These are phyloP conservation scores for Ephestia elutella DNA, from an alignment of 1,140 invertebrate genomes.

Conservation along the genomic window DNA sequence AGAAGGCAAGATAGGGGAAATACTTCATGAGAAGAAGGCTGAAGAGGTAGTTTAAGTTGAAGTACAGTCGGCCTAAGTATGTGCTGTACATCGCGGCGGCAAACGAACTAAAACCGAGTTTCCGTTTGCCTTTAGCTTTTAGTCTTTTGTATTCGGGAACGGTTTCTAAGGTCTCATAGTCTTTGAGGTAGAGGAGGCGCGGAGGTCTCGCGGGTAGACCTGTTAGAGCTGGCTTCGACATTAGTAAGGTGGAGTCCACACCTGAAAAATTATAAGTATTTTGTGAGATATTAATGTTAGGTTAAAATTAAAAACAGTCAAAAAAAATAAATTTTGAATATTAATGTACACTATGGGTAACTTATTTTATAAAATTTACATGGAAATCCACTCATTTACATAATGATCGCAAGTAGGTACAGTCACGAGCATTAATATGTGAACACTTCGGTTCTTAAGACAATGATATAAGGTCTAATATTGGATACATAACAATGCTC, in stretches of 20 bases:
- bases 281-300: too few relatives aligned
- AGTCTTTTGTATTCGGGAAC: conserved; percentile 42
- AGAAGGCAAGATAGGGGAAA: conserved; percentile 62
- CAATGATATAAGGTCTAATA: too few relatives aligned
- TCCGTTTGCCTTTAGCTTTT: conserved; percentile 30
- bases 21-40: conserved; percentile 54
- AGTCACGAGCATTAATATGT: too few relatives aligned
- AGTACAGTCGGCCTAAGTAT: conserved; percentile 44
- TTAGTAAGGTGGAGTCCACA: conserved; percentile 37
- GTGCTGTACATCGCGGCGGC: conserved; percentile 31
- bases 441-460: too few relatives aligned
- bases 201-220: conserved; percentile 22
- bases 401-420: too few relatives aligned
- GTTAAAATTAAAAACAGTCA: too few relatives aligned
- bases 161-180: conserved; percentile 39
- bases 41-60: conserved; percentile 49
- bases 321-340: too few relatives aligned
- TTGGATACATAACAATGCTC: too few relatives aligned
- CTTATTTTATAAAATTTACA: too few relatives aligned
- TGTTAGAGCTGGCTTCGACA: conserved; percentile 35
- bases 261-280: conserved; percentile 37
- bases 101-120: conserved; percentile 26
- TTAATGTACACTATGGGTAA: too few relatives aligned
- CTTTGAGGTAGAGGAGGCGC: conserved; percentile 33
- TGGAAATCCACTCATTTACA: too few relatives aligned